A percentile compares a stretch with the other conserved stretches of the same genome.
These are phyloP conservation scores for Sturnus vulgaris DNA, from an alignment of 2,113 vertebrate genomes.

Conservation along the genomic window DNA sequence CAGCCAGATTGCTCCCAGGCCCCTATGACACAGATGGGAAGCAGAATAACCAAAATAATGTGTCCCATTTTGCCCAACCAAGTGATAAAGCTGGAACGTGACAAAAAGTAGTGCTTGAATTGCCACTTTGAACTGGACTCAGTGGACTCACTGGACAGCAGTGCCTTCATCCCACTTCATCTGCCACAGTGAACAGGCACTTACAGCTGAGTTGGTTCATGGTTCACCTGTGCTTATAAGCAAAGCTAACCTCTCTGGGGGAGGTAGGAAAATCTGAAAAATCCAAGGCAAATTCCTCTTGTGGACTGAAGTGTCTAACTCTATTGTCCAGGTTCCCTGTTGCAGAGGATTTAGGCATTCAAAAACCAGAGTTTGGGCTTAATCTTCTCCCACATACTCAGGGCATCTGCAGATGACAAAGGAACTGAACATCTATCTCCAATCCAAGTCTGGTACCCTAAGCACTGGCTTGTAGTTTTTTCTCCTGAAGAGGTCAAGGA, in stretches of 20 bases:
- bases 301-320: rapidly evolving
- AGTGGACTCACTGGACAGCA: not conserved
- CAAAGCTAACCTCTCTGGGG: not conserved
- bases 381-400: not conserved
- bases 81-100: not conserved
- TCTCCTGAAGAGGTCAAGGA: not conserved
- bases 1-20: not conserved
- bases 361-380: not conserved
- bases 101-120: not conserved
- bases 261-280: not conserved
- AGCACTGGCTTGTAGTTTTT: not conserved
- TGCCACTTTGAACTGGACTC: not conserved
- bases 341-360: not conserved
- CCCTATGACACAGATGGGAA: not conserved
- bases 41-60: not conserved
- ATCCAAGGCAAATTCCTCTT: not conserved
- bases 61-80: not conserved
- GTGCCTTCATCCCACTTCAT: not conserved
- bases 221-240: not conserved
- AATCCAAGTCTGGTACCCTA: not conserved
- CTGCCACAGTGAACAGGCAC: not conserved
- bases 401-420: not conserved
- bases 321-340: not conserved
- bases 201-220: not conserved
- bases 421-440: not conserved